These are phyloP conservation scores for Sylvia borin DNA, from an alignment of 2,797 vertebrate species.

Conservation along the genomic window DNA sequence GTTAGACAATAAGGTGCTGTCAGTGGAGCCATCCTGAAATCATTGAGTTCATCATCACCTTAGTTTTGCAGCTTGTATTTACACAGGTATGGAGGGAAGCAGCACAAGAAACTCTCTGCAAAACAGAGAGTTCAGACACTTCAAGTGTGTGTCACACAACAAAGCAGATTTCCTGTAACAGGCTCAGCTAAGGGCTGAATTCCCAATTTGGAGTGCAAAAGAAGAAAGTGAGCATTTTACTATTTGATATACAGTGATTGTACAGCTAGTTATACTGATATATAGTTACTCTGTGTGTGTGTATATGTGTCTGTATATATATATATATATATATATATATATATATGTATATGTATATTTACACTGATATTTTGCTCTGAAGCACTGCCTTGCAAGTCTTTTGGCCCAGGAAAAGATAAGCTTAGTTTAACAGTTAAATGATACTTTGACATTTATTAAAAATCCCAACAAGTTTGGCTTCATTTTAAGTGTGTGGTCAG, in stretches of 20 bases:
- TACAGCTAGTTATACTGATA: neutral
- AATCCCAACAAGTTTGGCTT: constrained; percentile 52
- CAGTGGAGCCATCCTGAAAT: neutral
- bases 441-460: constrained; percentile 64
- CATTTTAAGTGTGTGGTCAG: constrained; percentile 65
- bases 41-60: neutral
- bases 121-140: neutral
- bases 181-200: neutral
- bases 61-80: neutral
- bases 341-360: too few relatives aligned
- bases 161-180: neutral
- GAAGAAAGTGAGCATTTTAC: neutral
- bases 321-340: too few relatives aligned
- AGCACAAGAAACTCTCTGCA: neutral
- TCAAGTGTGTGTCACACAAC: neutral
- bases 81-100: neutral
- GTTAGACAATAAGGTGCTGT: neutral
- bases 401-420: neutral
- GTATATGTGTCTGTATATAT: fast-evolving
- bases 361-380: neutral
- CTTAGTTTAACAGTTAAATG: constrained; percentile 11
- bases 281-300: neutral
- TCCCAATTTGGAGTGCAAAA: neutral
- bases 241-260: neutral
- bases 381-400: constrained; percentile 19